Percentiles rank a stretch among this genome's conserved stretches.
These are phyloP conservation scores for Panagrolaimus sp. DNA, from an alignment of 1,140 invertebrate species.

Conservation along the genomic window DNA sequence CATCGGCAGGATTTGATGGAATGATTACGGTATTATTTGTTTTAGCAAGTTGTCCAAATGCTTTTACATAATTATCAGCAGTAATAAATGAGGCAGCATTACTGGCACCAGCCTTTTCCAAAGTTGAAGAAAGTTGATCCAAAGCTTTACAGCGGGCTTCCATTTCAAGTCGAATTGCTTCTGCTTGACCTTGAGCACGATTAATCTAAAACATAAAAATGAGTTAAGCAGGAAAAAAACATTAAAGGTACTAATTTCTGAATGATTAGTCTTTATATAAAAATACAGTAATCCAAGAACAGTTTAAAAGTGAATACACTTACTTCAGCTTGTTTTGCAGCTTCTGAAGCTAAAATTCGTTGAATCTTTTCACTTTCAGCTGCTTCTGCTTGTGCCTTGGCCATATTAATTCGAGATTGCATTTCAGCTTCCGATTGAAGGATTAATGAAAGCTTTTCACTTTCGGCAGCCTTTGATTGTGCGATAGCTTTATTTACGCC, in stretches of 20 bases:
- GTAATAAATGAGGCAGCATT: slow-evolving; percentile 35
- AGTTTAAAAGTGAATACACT: too few species aligned
- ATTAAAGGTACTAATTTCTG: too few species aligned
- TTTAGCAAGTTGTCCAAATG: slow-evolving; percentile 69
- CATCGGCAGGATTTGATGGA: slow-evolving; percentile 80
- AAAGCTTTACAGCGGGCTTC: slow-evolving; percentile 76
- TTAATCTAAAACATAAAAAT: slow-evolving; percentile 77
- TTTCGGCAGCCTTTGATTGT: slow-evolving; percentile 66
- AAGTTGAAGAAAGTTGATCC: slow-evolving; percentile 67
- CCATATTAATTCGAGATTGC: slow-evolving; percentile 93
- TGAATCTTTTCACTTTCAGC: slow-evolving; percentile 80
- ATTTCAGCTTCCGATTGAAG: slow-evolving; percentile 81
- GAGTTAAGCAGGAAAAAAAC: too few species aligned
- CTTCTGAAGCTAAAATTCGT: slow-evolving; percentile 80
- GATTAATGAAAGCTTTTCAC: slow-evolving; percentile 89
- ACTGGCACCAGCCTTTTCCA: slow-evolving; percentile 18
- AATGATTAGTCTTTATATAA: too few species aligned
- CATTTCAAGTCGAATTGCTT: slow-evolving; percentile 77
- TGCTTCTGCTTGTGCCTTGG: slow-evolving; percentile 57
- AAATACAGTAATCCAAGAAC: too few species aligned
- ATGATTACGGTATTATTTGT: slow-evolving; percentile 88
- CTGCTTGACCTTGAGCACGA: slow-evolving; percentile 77
- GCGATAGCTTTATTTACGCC: slow-evolving; percentile 40
- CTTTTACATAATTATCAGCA: slow-evolving; percentile 43
- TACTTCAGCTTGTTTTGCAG: slow-evolving; percentile 67